A percentile compares a stretch with the other conserved stretches of the same genome.
phyloP scores from a whole-genome alignment of 2,797 vertebrate genomes.

The Nannoperca obscura region DNA sequence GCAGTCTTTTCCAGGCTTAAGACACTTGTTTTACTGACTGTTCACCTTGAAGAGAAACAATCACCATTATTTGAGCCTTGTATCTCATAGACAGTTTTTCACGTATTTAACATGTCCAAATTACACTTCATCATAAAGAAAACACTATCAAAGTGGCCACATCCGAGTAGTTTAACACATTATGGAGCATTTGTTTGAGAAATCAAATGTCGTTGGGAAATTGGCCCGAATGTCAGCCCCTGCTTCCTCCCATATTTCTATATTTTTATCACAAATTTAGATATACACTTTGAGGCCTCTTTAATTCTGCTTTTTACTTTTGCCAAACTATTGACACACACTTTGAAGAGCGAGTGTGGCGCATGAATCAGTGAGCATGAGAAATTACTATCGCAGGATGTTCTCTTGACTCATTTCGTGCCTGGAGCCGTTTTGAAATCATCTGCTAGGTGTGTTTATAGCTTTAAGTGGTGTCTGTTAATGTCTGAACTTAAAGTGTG shows the following conservation, averaged over 20 bases:
- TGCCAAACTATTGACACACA: conserved; percentile 59
- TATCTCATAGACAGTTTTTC: conserved; percentile 2
- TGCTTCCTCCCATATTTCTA: conserved; percentile 18
- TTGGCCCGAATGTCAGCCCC: conserved; percentile 28
- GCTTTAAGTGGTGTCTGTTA: conserved; percentile 48
- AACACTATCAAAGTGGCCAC: conserved; percentile 35
- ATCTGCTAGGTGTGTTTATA: conserved; percentile 51
- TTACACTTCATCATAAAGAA: conserved; percentile 24
- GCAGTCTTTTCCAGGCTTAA: background rate
- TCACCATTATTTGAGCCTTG: conserved; percentile 4
- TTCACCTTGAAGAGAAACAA: background rate
- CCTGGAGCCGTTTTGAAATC: conserved; percentile 47
- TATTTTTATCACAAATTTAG: conserved; percentile 33
- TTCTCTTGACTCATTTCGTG: conserved; percentile 56
- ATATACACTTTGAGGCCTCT: conserved; percentile 21
- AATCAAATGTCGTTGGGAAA: conserved; percentile 42
- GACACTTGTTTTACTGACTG: background rate
- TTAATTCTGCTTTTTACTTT: conserved; percentile 46
- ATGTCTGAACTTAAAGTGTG: conserved; percentile 36
- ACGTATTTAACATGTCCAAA: conserved; percentile 22
- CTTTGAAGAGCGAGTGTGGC: background rate
- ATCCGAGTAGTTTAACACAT: conserved; percentile 35
- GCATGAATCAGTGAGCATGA: conserved; percentile 49
- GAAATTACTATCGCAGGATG: conserved; percentile 50
- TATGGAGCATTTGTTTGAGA: conserved; percentile 20